A percentile compares a stretch with the other conserved stretches of the same genome.
phyloP scores from a whole-genome alignment of 2,113 vertebrate genomes.

The Mormoops blainvillei region DNA sequence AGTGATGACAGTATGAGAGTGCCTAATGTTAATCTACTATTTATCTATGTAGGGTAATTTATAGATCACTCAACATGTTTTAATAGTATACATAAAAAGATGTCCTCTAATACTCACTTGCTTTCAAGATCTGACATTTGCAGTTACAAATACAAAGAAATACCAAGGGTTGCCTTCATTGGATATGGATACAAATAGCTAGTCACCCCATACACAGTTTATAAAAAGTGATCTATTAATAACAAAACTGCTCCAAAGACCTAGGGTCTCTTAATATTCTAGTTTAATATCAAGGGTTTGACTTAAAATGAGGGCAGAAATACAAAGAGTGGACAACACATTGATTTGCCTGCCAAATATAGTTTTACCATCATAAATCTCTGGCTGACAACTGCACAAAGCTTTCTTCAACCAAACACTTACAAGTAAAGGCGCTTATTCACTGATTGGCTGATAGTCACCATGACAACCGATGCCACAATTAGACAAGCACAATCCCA shows the following conservation, averaged over 20 bases:
- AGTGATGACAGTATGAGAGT: constrained; percentile 84
- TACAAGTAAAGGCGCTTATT: constrained; percentile 93
- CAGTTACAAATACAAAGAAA: constrained; percentile 76
- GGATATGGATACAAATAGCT: constrained; percentile 81
- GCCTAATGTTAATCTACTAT: constrained; percentile 86
- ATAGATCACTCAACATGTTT: constrained; percentile 87
- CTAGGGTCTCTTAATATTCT: constrained; percentile 81
- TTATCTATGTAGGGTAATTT: constrained; percentile 86
- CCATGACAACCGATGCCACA: constrained; percentile 95
- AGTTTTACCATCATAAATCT: constrained; percentile 96
- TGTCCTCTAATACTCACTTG: constrained; percentile 75
- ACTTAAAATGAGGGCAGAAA: constrained; percentile 89
- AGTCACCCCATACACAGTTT: constrained; percentile 81
- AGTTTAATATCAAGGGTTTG: constrained; percentile 85
- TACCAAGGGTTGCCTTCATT: constrained; percentile 77
- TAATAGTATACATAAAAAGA: constrained; percentile 86
- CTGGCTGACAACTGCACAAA: constrained; percentile 92
- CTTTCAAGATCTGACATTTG: constrained; percentile 82
- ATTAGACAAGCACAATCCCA: constrained; percentile 95
- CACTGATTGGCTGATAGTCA: constrained; percentile 92
- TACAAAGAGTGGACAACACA: constrained; percentile 86
- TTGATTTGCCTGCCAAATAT: constrained; percentile 93
- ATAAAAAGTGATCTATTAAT: constrained; percentile 85
- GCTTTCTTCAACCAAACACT: constrained; percentile 90
- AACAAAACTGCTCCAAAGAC: constrained; percentile 82